These are phyloP conservation scores for Hedychridium roseum DNA, from an alignment of 2,888 invertebrate genomes.

Conservation along the genomic window DNA sequence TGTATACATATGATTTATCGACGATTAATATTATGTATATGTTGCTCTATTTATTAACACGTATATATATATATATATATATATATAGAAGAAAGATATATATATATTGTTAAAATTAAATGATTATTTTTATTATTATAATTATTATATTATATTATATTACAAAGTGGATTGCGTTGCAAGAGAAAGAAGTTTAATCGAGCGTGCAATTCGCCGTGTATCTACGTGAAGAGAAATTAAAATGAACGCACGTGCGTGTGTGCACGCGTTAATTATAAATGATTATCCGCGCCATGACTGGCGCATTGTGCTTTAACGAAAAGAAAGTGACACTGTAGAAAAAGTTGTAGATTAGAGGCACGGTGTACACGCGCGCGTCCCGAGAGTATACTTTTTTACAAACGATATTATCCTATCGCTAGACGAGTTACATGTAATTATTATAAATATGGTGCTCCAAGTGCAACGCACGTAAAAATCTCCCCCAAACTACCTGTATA, in stretches of 20 bases:
- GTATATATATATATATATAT: slow-evolving; percentile 27
- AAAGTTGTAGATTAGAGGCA: no score
- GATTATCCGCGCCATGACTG: no score
- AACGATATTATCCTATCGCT: slow-evolving; percentile 38
- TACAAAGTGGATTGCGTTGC: slow-evolving; percentile 6
- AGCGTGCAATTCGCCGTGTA: neutral
- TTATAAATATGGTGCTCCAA: slow-evolving; percentile 54
- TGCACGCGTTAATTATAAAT: slow-evolving; percentile 1
- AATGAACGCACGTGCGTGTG: neutral
- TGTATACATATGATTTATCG: slow-evolving; percentile 50
- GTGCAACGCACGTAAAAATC: slow-evolving; percentile 56
- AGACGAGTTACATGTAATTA: slow-evolving; percentile 44
- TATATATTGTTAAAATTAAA: slow-evolving; percentile 58
- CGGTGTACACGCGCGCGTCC: slow-evolving; percentile 2
- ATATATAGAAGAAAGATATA: slow-evolving; percentile 33
- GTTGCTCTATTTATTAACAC: slow-evolving; percentile 62
- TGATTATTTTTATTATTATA: slow-evolving; percentile 54
- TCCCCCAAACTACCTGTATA: slow-evolving; percentile 51
- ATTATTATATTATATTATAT: slow-evolving; percentile 10
- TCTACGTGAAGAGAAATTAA: neutral
- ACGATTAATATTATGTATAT: slow-evolving; percentile 61
- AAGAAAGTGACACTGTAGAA: neutral
- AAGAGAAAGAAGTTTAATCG: slow-evolving; percentile 9
- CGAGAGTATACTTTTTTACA: slow-evolving; percentile 39
- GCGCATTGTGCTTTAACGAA: no score